Conservation (phyloP, 2,888 invertebrate genomes). For the Epinotia demarniana region DNA sequence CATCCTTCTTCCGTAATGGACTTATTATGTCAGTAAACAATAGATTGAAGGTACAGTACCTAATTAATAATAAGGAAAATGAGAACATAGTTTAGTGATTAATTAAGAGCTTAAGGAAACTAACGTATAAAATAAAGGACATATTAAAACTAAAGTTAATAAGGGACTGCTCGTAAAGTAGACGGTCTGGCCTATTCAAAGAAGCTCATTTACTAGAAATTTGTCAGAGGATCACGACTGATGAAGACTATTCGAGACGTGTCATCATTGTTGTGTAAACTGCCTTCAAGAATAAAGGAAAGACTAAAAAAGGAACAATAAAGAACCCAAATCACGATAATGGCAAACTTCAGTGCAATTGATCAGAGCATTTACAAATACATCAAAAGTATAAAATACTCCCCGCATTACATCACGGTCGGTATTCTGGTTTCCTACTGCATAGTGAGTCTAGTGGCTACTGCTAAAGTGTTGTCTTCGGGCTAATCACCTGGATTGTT, state of each 20-base stretch:
- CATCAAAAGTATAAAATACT: neutral
- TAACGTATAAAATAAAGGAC: neutral
- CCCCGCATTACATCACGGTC: neutral
- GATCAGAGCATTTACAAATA: neutral
- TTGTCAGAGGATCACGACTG: neutral
- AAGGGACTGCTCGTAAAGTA: neutral
- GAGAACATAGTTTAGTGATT: neutral
- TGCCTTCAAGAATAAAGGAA: neutral
- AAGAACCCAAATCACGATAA: neutral
- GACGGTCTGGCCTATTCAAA: neutral
- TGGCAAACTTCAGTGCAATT: conserved; percentile 9
- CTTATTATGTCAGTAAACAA: neutral
- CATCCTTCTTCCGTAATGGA: too few relatives aligned
- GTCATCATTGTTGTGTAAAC: neutral
- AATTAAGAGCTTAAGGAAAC: neutral
- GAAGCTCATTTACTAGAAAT: neutral
- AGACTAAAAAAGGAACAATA: neutral
- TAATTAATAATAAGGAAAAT: neutral
- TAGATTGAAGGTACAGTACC: neutral
- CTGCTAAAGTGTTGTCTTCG: conserved; percentile 4
- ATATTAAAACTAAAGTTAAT: neutral
- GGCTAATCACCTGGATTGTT: neutral
- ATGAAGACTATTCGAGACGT: neutral
- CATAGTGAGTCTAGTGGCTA: conserved; percentile 7
- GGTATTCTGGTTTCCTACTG: neutral